Evolutionary conservation across 2,888 invertebrate genomes (phyloP), one percentile per base, ranked within the genome.

Genomic region (Balanococcus diminutus): DNA sequence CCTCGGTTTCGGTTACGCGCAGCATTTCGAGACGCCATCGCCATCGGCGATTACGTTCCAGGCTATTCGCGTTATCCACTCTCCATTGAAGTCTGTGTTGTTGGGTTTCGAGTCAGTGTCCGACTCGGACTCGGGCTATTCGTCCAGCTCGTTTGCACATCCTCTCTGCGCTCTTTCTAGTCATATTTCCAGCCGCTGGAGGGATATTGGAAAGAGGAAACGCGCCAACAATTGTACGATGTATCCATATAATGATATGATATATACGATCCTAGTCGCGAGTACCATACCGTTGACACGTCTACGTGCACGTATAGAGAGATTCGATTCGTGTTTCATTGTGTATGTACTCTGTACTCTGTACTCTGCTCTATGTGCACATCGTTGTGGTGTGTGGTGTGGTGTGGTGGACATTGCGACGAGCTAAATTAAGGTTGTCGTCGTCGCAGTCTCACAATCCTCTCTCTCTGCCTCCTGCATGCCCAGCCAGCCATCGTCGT

Each of bases 41-140:
- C 67, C 67, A 67, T 67, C 67, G 67, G 25, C 67, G 67, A 67
- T 67, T 67, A 67, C 67, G 67, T 28, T 67, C 67, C 4, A 67
- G 28, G 2, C 67, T 56, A 56, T 56, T 56, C 42, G 51, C 56
- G 46, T 2, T 46, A 46, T 46, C 46, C 46, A 46, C n/a, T 46
- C 46, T n/a, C n/a, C 46, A 46, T n/a, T 46, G 46, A 4, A n/a
- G 39, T 9, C 11, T 42, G 39, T 42, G 39, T 42, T n/a, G n/a
- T n/a, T n/a, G n/a, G n/a, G n/a, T n/a, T n/a, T n/a, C n/a, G n/a
- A n/a, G 39, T 11, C 9, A 42, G 39, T 9, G 46, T n/a, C 2
- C n/a, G 46, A n/a, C n/a, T n/a, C n/a, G n/a, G n/a, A n/a, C n/a
- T n/a, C n/a, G n/a, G n/a, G n/a, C n/a, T 46, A 46, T 46, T n/a